These are phyloP conservation scores for Coranthus polyacanthus DNA, from an alignment of 2,797 vertebrate genomes.

Conservation along the genomic window DNA sequence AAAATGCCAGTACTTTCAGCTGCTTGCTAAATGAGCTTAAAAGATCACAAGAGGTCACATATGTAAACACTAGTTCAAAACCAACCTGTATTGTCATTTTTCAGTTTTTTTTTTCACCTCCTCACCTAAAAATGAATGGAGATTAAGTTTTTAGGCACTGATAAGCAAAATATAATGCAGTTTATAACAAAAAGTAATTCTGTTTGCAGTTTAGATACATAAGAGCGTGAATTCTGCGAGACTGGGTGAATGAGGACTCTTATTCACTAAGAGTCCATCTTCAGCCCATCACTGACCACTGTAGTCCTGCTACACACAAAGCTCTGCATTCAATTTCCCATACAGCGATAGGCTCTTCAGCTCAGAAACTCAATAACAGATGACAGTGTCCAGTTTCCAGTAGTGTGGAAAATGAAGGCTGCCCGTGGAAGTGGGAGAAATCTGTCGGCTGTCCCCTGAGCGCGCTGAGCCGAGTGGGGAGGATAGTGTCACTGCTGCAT, in stretches of 20 bases:
- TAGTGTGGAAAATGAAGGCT: conserved; percentile 77
- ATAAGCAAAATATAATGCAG: no score
- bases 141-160: no score
- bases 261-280: conserved; percentile 27
- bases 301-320: conserved; percentile 33
- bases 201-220: no score
- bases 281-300: conserved; percentile 26
- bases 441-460: conserved; percentile 54
- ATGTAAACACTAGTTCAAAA: no score
- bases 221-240: no score
- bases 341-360: conserved; percentile 45
- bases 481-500: conserved; percentile 49
- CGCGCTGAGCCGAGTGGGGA: conserved; percentile 20
- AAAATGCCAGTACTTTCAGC: no score
- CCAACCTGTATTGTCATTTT: no score
- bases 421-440: conserved; percentile 70
- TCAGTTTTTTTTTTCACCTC: no score
- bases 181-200: no score
- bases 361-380: conserved; percentile 68
- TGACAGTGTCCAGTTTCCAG: conserved; percentile 78
- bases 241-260: conserved; percentile 13
- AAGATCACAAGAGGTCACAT: no score
- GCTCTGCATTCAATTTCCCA: conserved; percentile 46
- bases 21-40: no score
- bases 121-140: no score